These are phyloP conservation scores for Oenanthe oenanthe DNA, from an alignment of 2,113 vertebrate species.

Conservation along the genomic window DNA sequence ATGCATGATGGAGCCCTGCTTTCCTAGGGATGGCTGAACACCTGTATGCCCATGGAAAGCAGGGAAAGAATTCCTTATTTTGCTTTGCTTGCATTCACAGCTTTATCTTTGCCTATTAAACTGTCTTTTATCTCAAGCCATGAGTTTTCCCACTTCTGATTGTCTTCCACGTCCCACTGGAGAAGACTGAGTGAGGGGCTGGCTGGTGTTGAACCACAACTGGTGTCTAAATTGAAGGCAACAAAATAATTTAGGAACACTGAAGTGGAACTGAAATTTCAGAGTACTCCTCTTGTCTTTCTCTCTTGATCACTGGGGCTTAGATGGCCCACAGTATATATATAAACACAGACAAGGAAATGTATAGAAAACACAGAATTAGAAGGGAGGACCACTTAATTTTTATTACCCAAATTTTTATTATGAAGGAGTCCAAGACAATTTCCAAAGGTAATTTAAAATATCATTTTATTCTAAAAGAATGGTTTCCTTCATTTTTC, in stretches of 20 bases:
- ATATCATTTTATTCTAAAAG: background rate
- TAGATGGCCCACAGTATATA: background rate
- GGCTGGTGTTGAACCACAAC: background rate
- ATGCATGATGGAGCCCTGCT: background rate
- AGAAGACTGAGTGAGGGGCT: fast-evolving
- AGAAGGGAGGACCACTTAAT: background rate
- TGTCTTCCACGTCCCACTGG: background rate
- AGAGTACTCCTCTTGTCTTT: background rate
- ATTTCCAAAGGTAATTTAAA: background rate
- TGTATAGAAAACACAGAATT: background rate
- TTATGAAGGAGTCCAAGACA: background rate
- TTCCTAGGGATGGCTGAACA: background rate
- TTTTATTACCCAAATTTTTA: background rate
- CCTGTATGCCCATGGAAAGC: background rate
- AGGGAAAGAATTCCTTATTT: background rate
- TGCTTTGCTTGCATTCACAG: background rate
- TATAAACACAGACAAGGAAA: background rate
- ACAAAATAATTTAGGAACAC: background rate
- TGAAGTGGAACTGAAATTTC: background rate
- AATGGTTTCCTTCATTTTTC: background rate
- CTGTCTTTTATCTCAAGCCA: background rate
- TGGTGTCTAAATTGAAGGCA: background rate
- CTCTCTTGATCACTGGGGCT: background rate
- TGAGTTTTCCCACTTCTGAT: background rate
- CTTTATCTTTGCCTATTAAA: background rate